A percentile compares a stretch with the other conserved stretches of the same genome.
Conservation (phyloP, 2,113 vertebrate species). For the Motacilla alba region DNA sequence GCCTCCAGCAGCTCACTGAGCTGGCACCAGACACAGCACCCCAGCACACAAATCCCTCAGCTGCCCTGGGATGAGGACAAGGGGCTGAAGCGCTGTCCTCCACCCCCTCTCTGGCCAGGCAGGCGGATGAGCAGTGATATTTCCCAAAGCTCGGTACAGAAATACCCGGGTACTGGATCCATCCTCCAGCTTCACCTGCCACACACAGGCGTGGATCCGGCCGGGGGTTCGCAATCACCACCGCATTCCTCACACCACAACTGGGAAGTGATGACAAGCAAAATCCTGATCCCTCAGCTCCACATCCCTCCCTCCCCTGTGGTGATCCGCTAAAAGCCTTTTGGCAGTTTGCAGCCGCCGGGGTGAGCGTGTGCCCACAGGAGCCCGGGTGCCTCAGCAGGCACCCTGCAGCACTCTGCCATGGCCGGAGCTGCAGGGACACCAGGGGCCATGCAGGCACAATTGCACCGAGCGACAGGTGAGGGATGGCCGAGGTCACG, state of each 20-base stretch:
- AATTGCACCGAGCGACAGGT: fast-evolving
- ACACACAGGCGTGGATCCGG: background rate
- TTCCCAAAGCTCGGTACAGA: background rate
- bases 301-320: background rate
- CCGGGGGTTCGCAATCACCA: background rate
- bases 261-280: background rate
- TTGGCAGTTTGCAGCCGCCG: background rate
- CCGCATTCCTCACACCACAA: background rate
- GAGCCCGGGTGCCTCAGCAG: background rate
- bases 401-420: background rate
- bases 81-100: background rate
- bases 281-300: background rate
- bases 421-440: fast-evolving
- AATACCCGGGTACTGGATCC: background rate
- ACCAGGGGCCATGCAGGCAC: fast-evolving
- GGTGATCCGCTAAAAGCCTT: background rate
- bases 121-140: background rate
- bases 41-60: background rate
- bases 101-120: background rate
- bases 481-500: fast-evolving
- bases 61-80: background rate
- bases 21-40: background rate
- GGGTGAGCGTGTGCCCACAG: fast-evolving
- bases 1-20: background rate
- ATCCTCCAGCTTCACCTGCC: background rate